Conservation (phyloP, 2,113 vertebrate genomes). For the Pandion haliaetus region DNA sequence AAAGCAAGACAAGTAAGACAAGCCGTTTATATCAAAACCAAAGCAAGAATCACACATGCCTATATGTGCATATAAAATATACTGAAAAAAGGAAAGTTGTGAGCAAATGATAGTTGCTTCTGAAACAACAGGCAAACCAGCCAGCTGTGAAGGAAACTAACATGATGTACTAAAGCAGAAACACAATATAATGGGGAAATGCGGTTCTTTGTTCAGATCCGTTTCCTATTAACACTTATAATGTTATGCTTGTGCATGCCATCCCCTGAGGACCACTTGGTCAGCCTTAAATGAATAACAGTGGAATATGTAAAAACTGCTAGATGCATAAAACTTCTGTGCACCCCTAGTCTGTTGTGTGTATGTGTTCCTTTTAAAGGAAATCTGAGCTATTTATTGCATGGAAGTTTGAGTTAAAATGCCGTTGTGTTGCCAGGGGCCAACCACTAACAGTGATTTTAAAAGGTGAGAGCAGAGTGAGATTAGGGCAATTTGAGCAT, state of each 20-base stretch:
- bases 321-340: slow-evolving; percentile 54
- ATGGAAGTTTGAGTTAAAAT: slow-evolving; percentile 41
- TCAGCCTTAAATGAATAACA: slow-evolving; percentile 64
- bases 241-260: slow-evolving; percentile 62
- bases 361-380: slow-evolving; percentile 45
- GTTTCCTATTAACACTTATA: slow-evolving; percentile 75
- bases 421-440: slow-evolving; percentile 36
- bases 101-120: slow-evolving; percentile 45
- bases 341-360: slow-evolving; percentile 24
- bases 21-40: neutral
- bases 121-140: slow-evolving; percentile 53
- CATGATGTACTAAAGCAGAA: slow-evolving; percentile 70
- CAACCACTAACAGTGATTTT: slow-evolving; percentile 44
- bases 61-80: neutral
- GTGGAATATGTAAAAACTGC: slow-evolving; percentile 61
- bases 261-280: slow-evolving; percentile 64
- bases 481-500: neutral
- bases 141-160: slow-evolving; percentile 76
- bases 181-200: slow-evolving; percentile 72
- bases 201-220: slow-evolving; percentile 74
- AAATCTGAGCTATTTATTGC: slow-evolving; percentile 62
- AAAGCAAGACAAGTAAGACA: neutral
- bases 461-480: slow-evolving; percentile 47
- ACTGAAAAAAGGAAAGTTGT: slow-evolving; percentile 25
- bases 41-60: neutral